A percentile compares a stretch with the other conserved stretches of the same genome.
Evolutionary conservation across 1,140 invertebrate species (phyloP).

Genomic region (Hycleus phaleratus): DNA sequence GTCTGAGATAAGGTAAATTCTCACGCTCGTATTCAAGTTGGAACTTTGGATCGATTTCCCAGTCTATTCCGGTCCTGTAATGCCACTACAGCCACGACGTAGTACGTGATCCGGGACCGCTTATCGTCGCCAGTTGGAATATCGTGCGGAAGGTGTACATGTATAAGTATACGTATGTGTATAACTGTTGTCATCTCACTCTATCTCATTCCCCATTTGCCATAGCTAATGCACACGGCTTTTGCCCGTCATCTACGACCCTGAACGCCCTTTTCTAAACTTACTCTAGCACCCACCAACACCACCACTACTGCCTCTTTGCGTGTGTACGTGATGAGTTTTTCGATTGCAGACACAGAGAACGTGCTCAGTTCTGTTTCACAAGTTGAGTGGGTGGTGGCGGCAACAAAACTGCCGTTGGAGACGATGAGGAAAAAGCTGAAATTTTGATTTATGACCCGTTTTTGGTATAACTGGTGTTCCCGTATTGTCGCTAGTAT

Average conservation of each 20-base stretch:
- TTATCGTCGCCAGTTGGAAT: conserved; percentile 18
- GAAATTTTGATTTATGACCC: too few species aligned
- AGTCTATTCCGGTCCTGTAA: too few species aligned
- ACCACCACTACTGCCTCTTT: too few species aligned
- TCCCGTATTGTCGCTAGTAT: too few species aligned
- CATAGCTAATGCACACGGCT: neutral
- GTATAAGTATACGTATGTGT: neutral
- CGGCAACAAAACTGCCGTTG: neutral
- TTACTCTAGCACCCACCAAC: too few species aligned
- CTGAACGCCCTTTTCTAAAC: too few species aligned
- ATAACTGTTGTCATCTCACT: conserved; percentile 10
- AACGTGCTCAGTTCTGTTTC: neutral
- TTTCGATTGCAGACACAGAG: neutral
- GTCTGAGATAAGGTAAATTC: too few species aligned
- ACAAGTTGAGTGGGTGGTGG: neutral
- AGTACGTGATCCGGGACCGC: conserved; percentile 23
- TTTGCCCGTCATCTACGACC: neutral
- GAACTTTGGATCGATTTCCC: too few species aligned
- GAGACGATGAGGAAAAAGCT: neutral
- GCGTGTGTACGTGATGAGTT: conserved; percentile 5
- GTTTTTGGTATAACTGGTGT: too few species aligned
- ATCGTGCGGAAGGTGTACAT: neutral
- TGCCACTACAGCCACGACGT: too few species aligned
- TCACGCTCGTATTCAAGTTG: too few species aligned
- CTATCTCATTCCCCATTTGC: neutral